Base-by-base conservation (phyloP, 2,113 vertebrate genomes). In the Passerina amoena region DNA sequence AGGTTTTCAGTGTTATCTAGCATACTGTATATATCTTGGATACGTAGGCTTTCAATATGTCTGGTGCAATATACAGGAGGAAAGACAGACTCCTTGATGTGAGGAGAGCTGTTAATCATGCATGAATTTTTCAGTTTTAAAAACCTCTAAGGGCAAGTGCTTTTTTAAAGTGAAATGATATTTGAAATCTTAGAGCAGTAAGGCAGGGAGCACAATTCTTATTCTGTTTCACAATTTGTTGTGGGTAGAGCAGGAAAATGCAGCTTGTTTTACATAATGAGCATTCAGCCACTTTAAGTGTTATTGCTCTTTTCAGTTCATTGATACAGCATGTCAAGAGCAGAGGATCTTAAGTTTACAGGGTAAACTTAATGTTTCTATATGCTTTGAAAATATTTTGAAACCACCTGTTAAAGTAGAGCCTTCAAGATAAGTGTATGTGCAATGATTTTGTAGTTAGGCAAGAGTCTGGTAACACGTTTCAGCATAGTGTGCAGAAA, bases 231-330 rank as follows among this genome's bases (percentile, higher is more conserved):
- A 94, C 75, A 93, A 73, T 86, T 85, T 76, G 56, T 82, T 70
- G 40, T 86, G 76, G 66, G 38, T 65, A 85, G 44, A 86, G 69
- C 65, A 93, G 84, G 53, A 90, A 94, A 96, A 97, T 97, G 91
- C 88, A 95, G 94, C 94, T 78, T 84, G 72, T 93, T 97, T 97
- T 96, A 97, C 86, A 86, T 97, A 96, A 96, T 82, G 72, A 79
- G 44, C 60, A 91, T 92, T 94, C 82, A 88, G 84, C 56, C 76
- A 96, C 92, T 56, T 95, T 79, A 89, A 87, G 88, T 79, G 16
- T 91, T 95, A 63, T 31, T 88, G 70, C 85, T 91, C 38, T 71
- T 90, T 92, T 87, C 71, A 76, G 50, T 91, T 92, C 87, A 72
- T 77, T 86, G 71, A 73, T 95, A 69, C n/a, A 93, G 60, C 50